Evolutionary conservation across 2,888 invertebrate genomes (phyloP), one percentile per base, ranked within the genome.

Genomic region (Xiphydria camelus): DNA sequence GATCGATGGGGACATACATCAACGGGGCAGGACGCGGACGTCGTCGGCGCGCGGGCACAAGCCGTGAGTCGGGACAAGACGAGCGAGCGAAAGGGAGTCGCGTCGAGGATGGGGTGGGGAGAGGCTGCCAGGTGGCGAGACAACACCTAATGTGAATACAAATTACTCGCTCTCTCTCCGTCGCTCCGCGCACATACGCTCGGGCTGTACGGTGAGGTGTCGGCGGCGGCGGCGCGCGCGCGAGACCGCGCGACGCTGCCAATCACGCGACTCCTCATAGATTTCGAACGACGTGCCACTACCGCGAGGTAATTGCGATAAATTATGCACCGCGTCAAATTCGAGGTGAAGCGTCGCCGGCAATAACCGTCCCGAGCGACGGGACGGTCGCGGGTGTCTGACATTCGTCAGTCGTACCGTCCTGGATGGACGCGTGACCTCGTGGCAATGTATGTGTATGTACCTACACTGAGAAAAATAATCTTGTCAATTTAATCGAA

Each of bases 1-100:
- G 68, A 66, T 66, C 66, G 68, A 66, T 66, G 66, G 56, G 63
- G 63, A 64, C 68, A 66, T 66, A 64, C 63, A 64, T 66, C 66
- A 66, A 61, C 55, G 51, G 32, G 52, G 55, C 51, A 41, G 60
- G 48, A 64, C 54, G 12, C 29, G 58, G 54, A 61, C 43, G 25
- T 20, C 21, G 36, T 48, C 20, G 37, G 18, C 9, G 29, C 21
- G 34, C 20, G 38, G 33, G 34, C 56, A 60, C 39, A 5, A 29
- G 18, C 39, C 21, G 40, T 12, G 31, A 15, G 20, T 15, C 15
- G 38, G 17, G 21, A 35, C 21, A 9, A 20, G 15, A 17, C 14
- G 22, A 19, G 36, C 21, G 45, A 38, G 43, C 2, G 19, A 12
- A 37, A 14, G 17, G 41, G 33, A 18, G n/a, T 22, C 34, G 44